Percentiles rank a stretch among this genome's conserved stretches.
Conservation (phyloP, 1,140 invertebrate genomes). For the Scylla paramamosain region DNA sequence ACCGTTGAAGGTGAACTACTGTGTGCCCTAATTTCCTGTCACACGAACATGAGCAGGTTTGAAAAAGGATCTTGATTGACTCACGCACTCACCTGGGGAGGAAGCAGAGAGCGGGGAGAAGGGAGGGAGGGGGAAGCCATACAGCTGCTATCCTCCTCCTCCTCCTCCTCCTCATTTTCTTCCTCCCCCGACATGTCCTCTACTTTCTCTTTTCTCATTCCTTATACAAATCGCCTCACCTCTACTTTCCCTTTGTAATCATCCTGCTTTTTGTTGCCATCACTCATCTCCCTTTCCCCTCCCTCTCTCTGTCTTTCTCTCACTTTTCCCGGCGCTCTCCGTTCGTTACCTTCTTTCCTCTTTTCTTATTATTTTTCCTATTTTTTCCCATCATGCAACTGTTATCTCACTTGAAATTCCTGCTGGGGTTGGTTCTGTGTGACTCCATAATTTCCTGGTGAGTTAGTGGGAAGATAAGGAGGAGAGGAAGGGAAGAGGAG, state of each 20-base stretch:
- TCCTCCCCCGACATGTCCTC: not conserved
- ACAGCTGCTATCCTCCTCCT: not conserved
- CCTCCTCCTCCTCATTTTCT: not conserved
- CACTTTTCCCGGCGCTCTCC: not conserved
- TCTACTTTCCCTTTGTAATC: not conserved
- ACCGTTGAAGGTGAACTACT: too few species aligned
- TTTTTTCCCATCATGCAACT: too few species aligned
- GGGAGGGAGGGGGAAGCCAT: not conserved
- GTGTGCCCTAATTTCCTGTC: not conserved
- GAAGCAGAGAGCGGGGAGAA: not conserved
- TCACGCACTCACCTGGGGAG: not conserved
- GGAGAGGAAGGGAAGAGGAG: too few species aligned
- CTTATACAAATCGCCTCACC: not conserved
- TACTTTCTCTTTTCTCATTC: not conserved
- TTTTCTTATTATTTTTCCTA: too few species aligned
- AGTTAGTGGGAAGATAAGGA: too few species aligned
- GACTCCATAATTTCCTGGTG: too few species aligned
- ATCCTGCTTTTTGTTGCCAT: not conserved
- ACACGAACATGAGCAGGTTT: not conserved
- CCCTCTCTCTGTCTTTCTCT: slow-evolving; percentile 13
- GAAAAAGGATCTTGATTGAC: not conserved
- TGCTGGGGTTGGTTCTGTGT: too few species aligned
- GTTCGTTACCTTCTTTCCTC: too few species aligned
- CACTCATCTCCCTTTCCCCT: slow-evolving; percentile 25
- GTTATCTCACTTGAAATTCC: too few species aligned